Percentiles rank a stretch among this genome's conserved stretches.
Conservation (phyloP, 2,113 vertebrate genomes). For the Notarius lentiginosus region DNA sequence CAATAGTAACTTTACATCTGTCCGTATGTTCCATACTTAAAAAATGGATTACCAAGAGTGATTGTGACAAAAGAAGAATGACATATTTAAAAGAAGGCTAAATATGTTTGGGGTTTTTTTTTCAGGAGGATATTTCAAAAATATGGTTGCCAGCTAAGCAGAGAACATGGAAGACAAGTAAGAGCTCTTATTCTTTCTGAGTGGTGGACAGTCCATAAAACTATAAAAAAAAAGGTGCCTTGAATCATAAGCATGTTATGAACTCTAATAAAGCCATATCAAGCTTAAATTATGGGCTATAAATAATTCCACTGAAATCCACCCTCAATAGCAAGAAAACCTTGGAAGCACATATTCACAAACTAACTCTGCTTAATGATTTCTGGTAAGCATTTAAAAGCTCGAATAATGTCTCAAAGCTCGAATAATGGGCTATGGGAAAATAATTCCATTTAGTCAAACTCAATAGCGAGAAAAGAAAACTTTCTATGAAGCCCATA, state of each 20-base stretch:
- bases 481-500: background rate
- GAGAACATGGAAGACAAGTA: constrained; percentile 14
- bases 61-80: background rate
- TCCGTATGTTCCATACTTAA: background rate
- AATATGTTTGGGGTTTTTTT: background rate
- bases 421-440: background rate
- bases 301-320: no score
- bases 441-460: no score
- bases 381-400: background rate
- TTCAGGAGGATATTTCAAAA: constrained; percentile 24
- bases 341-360: no score
- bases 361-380: background rate
- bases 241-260: background rate
- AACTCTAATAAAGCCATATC: background rate
- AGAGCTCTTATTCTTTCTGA: background rate
- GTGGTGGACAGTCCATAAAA: background rate
- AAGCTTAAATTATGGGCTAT: background rate
- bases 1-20: background rate
- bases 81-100: background rate
- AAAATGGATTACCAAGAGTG: background rate
- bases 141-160: constrained; percentile 23
- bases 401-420: background rate
- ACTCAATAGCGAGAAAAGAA: background rate
- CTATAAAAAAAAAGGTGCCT: no score
- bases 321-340: no score